A percentile compares a stretch with the other conserved stretches of the same genome.
phyloP scores from a whole-genome alignment of 2,888 invertebrate genomes.

The Tetanocera ferruginea region DNA sequence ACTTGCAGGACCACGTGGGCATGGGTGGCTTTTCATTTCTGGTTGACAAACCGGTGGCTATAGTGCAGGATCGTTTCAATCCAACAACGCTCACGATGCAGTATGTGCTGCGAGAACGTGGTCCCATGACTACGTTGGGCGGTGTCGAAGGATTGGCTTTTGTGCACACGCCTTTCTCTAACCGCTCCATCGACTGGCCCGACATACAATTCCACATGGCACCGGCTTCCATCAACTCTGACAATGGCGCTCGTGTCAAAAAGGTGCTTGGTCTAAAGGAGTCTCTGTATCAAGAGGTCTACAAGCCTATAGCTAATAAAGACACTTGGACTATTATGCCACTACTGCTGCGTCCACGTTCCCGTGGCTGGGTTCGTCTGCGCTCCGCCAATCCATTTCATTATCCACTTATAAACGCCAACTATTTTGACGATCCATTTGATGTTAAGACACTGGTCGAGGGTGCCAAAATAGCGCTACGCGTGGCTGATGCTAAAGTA shows the following conservation, averaged over 20 bases:
- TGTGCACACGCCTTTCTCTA: conserved; percentile 87
- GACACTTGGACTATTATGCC: conserved; percentile 87
- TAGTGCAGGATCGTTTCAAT: conserved; percentile 83
- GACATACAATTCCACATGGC: conserved; percentile 95
- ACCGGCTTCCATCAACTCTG: conserved; percentile 87
- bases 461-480: conserved; percentile 82
- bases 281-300: conserved; percentile 83
- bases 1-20: conserved; percentile 90
- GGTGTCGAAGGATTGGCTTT: conserved; percentile 91
- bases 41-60: conserved; percentile 86
- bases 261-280: conserved; percentile 86
- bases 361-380: conserved; percentile 83
- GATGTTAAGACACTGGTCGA: conserved; percentile 87
- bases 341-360: conserved; percentile 82
- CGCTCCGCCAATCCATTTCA: conserved; percentile 87
- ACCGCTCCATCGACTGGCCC: conserved; percentile 83
- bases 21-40: conserved; percentile 78
- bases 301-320: conserved; percentile 82
- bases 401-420: conserved; percentile 90
- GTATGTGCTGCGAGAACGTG: conserved; percentile 82
- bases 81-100: conserved; percentile 85
- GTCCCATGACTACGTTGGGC: conserved; percentile 89
- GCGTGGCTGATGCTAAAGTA: conserved; percentile 80
- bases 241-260: conserved; percentile 80
- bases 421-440: conserved; percentile 87